Evolutionary conservation across 2,797 vertebrate species (phyloP), one percentile per base, ranked within the genome.

Genomic region (Chrosomus eos): DNA sequence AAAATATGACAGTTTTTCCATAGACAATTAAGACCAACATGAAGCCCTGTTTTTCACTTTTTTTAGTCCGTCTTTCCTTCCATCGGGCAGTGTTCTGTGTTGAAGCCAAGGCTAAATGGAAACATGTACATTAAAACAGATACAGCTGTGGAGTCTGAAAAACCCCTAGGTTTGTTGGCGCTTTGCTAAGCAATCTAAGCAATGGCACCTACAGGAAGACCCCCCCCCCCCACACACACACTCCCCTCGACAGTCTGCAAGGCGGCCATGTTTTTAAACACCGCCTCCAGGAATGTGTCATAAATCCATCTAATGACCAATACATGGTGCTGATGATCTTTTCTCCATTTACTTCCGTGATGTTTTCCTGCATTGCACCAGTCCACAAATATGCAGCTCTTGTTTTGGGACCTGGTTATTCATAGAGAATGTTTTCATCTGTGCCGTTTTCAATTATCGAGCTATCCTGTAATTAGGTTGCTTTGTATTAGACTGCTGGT

Each of bases 1-100:
- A 96, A 95, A 96, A 94, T 96, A 95, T 96, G 96, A 96, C 95
- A 93, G 83, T 95, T 90, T 96, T 97, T 96, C 95, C 96, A 95
- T 95, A 93, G 88, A 94, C 93, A 96, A 95, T 96, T 95, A 95
- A 93, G 93, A 95, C 90, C 91, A 93, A 96, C 94, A 92, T 88
- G 91, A 92, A 91, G 91, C 81, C 80, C 92, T 92, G 91, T 92
- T 95, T 95, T 90, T 92, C 83, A 92, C 60, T 64, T 83, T 48
- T 81, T 84, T 74, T 80, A 31, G 31, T 85, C 45, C 5, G 26
- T 84, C 82, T 77, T 81, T 89, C 73, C 79, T 87, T 90, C 71
- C 81, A 85, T 88, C 55, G 94, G 92, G 92, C 93, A 94, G 94
- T 95, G 94, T 95, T 94, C 94, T 94, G 90, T 82, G 81, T 86